These are phyloP conservation scores for Anomalospiza imberbis DNA, from an alignment of 2,797 vertebrate species.

Conservation along the genomic window DNA sequence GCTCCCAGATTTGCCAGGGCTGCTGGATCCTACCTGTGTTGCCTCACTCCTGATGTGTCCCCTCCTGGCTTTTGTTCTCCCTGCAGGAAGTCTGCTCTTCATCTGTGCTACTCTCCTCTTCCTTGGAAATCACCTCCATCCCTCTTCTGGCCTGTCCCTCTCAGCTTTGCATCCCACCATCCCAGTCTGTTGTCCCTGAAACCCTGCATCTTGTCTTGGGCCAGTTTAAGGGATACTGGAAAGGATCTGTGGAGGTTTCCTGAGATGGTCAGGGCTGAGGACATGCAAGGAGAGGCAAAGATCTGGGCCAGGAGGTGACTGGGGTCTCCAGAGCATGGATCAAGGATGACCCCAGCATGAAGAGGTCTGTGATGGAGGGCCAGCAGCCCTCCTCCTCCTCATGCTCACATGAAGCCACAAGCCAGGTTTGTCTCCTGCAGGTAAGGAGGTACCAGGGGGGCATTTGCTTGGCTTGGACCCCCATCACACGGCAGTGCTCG, in stretches of 20 bases:
- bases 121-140: not conserved
- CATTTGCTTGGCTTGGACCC: not conserved
- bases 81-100: not conserved
- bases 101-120: not conserved
- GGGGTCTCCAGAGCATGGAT: not conserved
- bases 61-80: not conserved
- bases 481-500: rapidly evolving
- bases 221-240: not conserved
- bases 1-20: not conserved
- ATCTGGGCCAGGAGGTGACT: not conserved
- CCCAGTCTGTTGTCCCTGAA: not conserved
- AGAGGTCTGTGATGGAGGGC: rapidly evolving
- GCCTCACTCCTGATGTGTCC: not conserved
- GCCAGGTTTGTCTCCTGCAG: not conserved
- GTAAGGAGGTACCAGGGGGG: not conserved
- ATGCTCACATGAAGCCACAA: not conserved
- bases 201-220: rapidly evolving
- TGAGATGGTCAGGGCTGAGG: not conserved
- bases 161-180: not conserved
- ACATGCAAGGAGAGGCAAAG: not conserved
- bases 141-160: not conserved
- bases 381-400: not conserved
- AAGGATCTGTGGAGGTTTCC: not conserved
- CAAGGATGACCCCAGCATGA: not conserved
- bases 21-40: not conserved